Conservation (phyloP, 1,140 invertebrate species). For the Ericerus pela region DNA sequence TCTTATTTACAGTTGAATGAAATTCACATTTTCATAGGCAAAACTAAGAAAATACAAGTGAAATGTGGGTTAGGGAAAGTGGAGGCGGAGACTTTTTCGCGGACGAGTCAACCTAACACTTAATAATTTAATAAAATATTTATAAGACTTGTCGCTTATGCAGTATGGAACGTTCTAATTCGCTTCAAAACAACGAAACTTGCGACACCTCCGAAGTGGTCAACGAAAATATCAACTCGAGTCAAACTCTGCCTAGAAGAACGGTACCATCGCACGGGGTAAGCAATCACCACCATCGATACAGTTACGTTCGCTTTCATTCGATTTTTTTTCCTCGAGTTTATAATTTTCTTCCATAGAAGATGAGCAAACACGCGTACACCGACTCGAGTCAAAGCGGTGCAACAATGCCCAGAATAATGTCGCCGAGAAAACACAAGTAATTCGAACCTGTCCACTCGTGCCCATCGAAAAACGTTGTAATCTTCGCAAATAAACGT, state of each 20-base stretch:
- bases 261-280: background rate
- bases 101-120: background rate
- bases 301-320: background rate
- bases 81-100: no score
- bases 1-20: no score
- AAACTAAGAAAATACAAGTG: background rate
- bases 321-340: background rate
- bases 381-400: background rate
- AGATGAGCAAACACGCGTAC: background rate
- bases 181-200: background rate
- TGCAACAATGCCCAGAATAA: background rate
- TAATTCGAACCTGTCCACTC: background rate
- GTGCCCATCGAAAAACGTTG: background rate
- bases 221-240: background rate
- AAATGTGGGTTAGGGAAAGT: no score
- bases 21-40: background rate
- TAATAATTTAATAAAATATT: background rate
- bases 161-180: background rate
- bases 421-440: background rate
- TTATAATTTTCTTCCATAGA: background rate
- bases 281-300: background rate
- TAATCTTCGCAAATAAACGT: background rate
- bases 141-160: background rate
- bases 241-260: slow-evolving; percentile 4
- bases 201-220: background rate